phyloP scores from a whole-genome alignment of 2,797 vertebrate species.

The Limosa lapponica region DNA sequence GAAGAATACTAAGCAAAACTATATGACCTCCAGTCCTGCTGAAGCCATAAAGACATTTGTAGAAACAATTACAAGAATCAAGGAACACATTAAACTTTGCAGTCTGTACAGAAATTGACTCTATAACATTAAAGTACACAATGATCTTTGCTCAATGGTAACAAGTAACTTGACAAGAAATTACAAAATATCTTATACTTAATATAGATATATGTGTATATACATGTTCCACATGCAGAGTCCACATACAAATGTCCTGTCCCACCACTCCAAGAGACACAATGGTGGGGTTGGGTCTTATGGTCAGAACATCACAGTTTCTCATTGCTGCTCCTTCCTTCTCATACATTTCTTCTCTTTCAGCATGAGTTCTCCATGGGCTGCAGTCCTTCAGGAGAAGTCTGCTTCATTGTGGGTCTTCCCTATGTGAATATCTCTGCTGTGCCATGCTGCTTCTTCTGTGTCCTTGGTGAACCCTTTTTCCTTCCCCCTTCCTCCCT shows the following conservation, averaged over 20 bases:
- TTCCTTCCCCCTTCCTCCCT: rapidly evolving
- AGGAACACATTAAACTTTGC: neutral
- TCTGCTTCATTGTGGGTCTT: neutral
- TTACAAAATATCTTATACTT: neutral
- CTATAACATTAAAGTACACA: neutral
- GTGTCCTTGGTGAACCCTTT: neutral
- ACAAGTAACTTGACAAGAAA: neutral
- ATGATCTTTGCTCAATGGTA: neutral
- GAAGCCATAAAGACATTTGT: neutral
- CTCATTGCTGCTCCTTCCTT: neutral
- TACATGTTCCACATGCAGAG: neutral
- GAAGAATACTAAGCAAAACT: neutral
- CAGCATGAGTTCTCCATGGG: neutral
- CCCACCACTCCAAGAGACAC: rapidly evolving
- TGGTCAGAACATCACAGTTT: neutral
- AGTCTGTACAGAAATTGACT: neutral
- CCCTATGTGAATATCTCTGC: neutral
- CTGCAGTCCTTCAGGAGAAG: neutral
- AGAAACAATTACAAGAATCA: neutral
- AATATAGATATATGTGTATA: neutral
- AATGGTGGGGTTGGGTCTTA: rapidly evolving
- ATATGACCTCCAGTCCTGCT: neutral
- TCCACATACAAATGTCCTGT: neutral
- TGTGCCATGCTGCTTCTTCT: neutral
- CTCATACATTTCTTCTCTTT: neutral